Evolutionary conservation across 2,888 invertebrate genomes (phyloP), one percentile per base, ranked within the genome.

Genomic region (Sthenelais limicola): DNA sequence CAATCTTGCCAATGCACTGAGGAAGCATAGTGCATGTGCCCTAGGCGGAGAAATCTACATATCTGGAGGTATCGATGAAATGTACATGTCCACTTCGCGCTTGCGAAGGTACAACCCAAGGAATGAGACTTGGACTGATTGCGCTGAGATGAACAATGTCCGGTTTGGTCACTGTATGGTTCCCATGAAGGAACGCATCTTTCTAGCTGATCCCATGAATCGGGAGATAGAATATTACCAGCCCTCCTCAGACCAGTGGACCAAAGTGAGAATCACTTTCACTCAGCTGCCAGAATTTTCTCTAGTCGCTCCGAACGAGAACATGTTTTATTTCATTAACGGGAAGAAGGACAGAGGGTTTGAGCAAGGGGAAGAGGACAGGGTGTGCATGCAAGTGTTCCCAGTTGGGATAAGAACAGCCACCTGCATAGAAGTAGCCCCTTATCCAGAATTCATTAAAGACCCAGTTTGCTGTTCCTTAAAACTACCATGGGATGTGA

Each of bases 121-220:
- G 67, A 48, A 32, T 28, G 43, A 48, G 9, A 24, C 21, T 7
- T 67, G 48, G 48, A 49, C 21, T 12, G 67, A 67, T 12, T 48
- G 49, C 28, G 24, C 67, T 1, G 28, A 35, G 1, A 67, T 67
- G 67, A 48, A 32, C 30, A 48, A 47, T 18, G 67, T 67, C 12
- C 67, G 67, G 24, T 67, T 67, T 48, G 48, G 67, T n/a, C 67
- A 67, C 48, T 48, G 67, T n/a, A 67, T 67, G 67, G 49, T 67
- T 9, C 47, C 67, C 7, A 30, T 67, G 15, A 30, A 49, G 9
- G 49, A 43, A 2, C 47, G 47, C 1, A 30, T 67, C 48, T 67
- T 48, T 28, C 43, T 67, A 9, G 49, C 49, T 1, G 67, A 67
- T 24, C 49, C 48, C 32, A 47, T 67, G 5, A 49, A 67, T 21